phyloP scores from a whole-genome alignment of 2,797 vertebrate genomes.

The Lepus oiostolus region DNA sequence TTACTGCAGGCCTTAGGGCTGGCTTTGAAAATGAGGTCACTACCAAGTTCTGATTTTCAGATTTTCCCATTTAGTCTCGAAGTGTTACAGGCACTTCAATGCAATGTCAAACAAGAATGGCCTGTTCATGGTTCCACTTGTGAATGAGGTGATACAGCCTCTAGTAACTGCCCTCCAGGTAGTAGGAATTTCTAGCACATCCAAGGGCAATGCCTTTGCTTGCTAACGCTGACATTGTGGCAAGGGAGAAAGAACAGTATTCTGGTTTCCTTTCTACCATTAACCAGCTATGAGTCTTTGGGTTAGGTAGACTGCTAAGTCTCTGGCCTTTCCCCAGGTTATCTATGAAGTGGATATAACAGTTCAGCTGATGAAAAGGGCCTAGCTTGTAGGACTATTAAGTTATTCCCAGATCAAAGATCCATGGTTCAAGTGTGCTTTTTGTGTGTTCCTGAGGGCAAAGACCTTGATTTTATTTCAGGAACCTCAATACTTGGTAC shows the following conservation, averaged over 20 bases:
- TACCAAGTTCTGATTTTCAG: conserved; percentile 55
- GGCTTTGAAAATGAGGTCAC: conserved; percentile 74
- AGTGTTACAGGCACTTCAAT: neutral
- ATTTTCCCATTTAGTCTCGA: conserved; percentile 64
- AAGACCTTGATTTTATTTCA: conserved; percentile 32
- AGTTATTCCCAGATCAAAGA: neutral
- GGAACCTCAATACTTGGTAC: conserved; percentile 37
- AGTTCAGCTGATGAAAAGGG: neutral
- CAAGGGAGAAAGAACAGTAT: neutral
- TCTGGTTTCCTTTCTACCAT: neutral
- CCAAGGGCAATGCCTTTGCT: neutral
- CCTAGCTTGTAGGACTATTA: neutral
- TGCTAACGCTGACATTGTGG: neutral
- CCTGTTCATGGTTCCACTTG: neutral
- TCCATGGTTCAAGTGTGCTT: neutral
- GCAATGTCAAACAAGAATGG: conserved; percentile 29
- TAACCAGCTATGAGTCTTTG: neutral
- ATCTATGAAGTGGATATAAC: neutral
- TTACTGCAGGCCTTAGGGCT: neutral
- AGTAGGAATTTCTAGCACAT: neutral
- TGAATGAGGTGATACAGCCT: neutral
- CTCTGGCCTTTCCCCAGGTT: neutral
- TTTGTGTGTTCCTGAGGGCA: neutral
- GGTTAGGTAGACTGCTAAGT: neutral
- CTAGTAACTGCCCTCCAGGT: neutral